These are phyloP conservation scores for Dolichallabes microphthalmus DNA, from an alignment of 2,113 vertebrate species.

Conservation along the genomic window DNA sequence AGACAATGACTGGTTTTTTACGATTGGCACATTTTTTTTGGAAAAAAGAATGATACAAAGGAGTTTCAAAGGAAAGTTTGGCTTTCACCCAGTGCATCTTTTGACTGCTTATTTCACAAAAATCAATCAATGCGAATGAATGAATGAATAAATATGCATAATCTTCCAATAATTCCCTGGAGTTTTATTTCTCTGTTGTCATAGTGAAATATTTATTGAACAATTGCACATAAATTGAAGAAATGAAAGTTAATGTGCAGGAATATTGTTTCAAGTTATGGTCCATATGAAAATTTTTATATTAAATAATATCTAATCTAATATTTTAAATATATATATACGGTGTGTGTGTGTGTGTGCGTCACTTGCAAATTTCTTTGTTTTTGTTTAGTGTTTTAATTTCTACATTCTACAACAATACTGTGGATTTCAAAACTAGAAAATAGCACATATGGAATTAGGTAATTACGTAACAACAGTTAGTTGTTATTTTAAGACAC, in stretches of 20 bases:
- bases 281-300: neutral
- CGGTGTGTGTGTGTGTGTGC: too few relatives aligned
- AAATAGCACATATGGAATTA: too few relatives aligned
- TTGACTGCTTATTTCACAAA: neutral
- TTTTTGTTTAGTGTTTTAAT: too few relatives aligned
- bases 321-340: neutral
- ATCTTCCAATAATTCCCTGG: too few relatives aligned
- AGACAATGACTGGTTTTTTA: constrained; percentile 13
- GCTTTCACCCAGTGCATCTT: neutral
- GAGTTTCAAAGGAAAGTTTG: too few relatives aligned
- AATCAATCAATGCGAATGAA: neutral
- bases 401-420: too few relatives aligned
- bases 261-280: neutral
- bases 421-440: too few relatives aligned
- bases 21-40: neutral
- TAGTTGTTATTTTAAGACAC: too few relatives aligned
- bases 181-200: neutral
- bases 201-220: neutral
- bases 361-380: too few relatives aligned
- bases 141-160: neutral
- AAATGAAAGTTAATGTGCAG: neutral
- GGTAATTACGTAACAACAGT: too few relatives aligned
- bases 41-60: neutral
- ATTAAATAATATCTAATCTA: neutral
- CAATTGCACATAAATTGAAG: neutral